Evolutionary conservation across 2,797 vertebrate species (phyloP).

Genomic region (Chelon auratus): DNA sequence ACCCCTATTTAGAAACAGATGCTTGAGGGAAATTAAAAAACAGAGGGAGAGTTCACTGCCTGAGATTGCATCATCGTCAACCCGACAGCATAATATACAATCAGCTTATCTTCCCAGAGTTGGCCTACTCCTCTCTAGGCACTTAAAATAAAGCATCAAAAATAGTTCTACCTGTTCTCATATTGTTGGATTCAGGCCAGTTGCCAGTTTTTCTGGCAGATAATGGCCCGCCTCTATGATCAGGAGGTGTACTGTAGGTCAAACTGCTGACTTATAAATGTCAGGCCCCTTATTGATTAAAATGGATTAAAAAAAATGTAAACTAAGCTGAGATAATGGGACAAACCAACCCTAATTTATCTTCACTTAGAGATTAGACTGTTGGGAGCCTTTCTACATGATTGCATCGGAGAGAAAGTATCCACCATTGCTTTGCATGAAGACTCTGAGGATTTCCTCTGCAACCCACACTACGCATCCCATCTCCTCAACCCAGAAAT

Average conservation of each 20-base stretch:
- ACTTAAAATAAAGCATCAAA: conserved; percentile 61
- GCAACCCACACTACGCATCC: conserved; percentile 60
- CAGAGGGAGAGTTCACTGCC: conserved; percentile 56
- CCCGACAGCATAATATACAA: conserved; percentile 64
- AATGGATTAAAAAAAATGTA: conserved; percentile 47
- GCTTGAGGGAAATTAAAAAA: conserved; percentile 70
- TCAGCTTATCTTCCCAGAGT: conserved; percentile 60
- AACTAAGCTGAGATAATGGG: conserved; percentile 61
- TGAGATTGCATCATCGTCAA: conserved; percentile 72
- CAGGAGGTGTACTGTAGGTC: conserved; percentile 36
- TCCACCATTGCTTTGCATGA: conserved; percentile 52
- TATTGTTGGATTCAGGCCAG: conserved; percentile 59
- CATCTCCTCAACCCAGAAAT: conserved; percentile 79
- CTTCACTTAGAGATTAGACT: conserved; percentile 60
- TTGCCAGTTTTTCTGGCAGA: conserved; percentile 52
- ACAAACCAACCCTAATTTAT: conserved; percentile 62
- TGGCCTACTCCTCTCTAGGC: conserved; percentile 49
- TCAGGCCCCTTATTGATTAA: conserved; percentile 54
- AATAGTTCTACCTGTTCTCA: conserved; percentile 64
- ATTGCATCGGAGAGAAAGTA: conserved; percentile 57
- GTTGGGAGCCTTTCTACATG: conserved; percentile 48
- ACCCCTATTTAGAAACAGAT: conserved; percentile 73
- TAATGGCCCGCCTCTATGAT: conserved; percentile 41
- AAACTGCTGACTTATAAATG: conserved; percentile 44
- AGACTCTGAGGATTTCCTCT: conserved; percentile 72